These are phyloP conservation scores for Gymnoscelis rufifasciata DNA, from an alignment of 2,888 invertebrate species.

Conservation along the genomic window DNA sequence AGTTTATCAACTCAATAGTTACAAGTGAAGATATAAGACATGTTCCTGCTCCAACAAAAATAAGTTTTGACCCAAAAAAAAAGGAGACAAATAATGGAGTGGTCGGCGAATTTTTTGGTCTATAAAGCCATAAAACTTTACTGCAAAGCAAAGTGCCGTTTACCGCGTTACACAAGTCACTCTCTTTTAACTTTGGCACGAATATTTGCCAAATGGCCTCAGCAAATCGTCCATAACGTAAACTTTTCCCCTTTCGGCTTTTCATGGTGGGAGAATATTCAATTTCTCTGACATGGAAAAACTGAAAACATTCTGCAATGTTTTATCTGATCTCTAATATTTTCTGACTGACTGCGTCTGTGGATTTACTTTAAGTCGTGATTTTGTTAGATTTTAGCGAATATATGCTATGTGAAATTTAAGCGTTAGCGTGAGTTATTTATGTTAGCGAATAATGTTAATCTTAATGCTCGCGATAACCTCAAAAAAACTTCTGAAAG, in stretches of 20 bases:
- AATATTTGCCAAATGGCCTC: conserved; percentile 53
- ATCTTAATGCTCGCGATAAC: no score
- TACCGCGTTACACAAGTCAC: conserved; percentile 40
- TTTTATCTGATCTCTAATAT: conserved; percentile 27
- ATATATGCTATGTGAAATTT: no score
- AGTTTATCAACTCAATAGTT: no score
- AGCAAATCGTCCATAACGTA: conserved; percentile 51
- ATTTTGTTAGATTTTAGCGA: not conserved
- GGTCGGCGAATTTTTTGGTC: not conserved
- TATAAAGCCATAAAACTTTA: conserved; percentile 38
- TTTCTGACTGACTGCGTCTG: conserved; percentile 24
- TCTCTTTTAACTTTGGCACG: conserved; percentile 42
- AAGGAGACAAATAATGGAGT: no score
- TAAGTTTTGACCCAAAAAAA: no score
- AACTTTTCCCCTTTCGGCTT: conserved; percentile 45
- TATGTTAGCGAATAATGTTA: no score
- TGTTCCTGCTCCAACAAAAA: no score
- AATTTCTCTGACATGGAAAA: conserved; percentile 49
- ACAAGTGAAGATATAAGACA: no score
- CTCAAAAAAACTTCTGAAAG: no score
- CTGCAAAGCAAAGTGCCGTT: conserved; percentile 36
- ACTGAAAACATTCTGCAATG: conserved; percentile 36
- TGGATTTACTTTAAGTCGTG: not conserved
- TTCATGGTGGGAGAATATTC: conserved; percentile 45
- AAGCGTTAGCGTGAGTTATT: no score